Evolutionary conservation across 1,140 invertebrate genomes (phyloP).

Genomic region (Polyergus mexicanus): DNA sequence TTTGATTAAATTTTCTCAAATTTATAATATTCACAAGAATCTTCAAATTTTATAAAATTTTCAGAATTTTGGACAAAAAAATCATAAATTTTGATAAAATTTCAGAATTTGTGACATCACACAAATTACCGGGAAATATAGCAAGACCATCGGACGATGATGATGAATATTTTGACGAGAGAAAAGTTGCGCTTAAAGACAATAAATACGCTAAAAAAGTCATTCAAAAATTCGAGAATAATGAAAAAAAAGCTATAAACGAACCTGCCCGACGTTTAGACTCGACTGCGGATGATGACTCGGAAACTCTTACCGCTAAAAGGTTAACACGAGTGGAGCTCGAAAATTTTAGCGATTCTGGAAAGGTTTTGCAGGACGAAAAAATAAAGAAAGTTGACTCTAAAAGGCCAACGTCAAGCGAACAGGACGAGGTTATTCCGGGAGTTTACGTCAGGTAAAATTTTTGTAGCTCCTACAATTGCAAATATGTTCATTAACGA

Average conservation of each 20-base stretch:
- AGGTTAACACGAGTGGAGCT: conserved; percentile 80
- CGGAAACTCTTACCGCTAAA: conserved; percentile 61
- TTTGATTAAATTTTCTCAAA: neutral
- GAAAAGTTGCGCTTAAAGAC: conserved; percentile 72
- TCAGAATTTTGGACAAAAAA: neutral
- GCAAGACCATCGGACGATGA: conserved; percentile 66
- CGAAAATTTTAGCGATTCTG: conserved; percentile 82
- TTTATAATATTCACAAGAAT: neutral
- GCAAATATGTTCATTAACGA: neutral
- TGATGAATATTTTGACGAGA: conserved; percentile 74
- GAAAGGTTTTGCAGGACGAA: conserved; percentile 79
- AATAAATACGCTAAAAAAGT: conserved; percentile 78
- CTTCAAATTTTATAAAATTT: neutral
- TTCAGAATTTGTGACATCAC: conserved; percentile 69
- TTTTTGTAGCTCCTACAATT: neutral
- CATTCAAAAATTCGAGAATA: conserved; percentile 72
- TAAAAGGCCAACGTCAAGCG: conserved; percentile 65
- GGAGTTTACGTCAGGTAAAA: conserved; percentile 82
- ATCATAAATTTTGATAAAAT: neutral
- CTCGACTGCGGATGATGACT: conserved; percentile 64
- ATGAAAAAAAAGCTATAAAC: conserved; percentile 76
- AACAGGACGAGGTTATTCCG: conserved; percentile 78
- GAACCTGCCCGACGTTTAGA: conserved; percentile 71
- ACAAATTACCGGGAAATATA: conserved; percentile 79
- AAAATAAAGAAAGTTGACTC: conserved; percentile 74